Conservation (phyloP, 2,113 vertebrate genomes). For the Pristiophorus japonicus region DNA sequence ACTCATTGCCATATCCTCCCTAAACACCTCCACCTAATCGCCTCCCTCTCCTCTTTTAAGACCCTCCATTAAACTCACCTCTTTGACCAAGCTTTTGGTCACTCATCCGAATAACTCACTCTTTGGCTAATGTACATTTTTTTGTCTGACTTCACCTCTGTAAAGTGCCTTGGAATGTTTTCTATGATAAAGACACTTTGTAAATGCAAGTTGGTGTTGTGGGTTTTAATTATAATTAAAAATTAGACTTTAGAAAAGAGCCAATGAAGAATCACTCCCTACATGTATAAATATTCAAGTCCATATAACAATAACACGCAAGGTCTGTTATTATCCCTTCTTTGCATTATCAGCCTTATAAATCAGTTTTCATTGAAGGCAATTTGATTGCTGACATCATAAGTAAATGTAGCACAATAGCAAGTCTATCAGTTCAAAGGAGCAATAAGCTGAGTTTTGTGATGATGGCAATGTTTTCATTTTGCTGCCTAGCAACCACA, state of each 20-base stretch:
- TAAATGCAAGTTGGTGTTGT: neutral
- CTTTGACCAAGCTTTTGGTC: neutral
- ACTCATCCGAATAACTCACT: neutral
- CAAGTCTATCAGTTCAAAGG: neutral
- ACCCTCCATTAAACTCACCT: neutral
- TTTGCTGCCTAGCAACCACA: constrained; percentile 25
- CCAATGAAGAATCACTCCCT: neutral
- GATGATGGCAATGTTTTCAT: neutral
- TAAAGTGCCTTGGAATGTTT: no score
- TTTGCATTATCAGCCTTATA: neutral
- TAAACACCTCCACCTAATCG: neutral
- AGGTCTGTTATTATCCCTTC: neutral
- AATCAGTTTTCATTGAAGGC: neutral
- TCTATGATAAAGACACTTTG: neutral
- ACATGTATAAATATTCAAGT: neutral
- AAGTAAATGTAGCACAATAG: neutral
- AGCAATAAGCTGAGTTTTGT: neutral
- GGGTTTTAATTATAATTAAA: neutral
- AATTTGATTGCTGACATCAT: constrained; percentile 3
- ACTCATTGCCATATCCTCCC: no score
- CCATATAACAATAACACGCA: neutral
- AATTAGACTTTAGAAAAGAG: neutral
- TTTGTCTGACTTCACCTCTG: neutral
- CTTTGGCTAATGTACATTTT: neutral
- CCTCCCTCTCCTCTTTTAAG: neutral